Evolutionary conservation across 2,113 vertebrate species (phyloP).

Genomic region (Aythya baeri): DNA sequence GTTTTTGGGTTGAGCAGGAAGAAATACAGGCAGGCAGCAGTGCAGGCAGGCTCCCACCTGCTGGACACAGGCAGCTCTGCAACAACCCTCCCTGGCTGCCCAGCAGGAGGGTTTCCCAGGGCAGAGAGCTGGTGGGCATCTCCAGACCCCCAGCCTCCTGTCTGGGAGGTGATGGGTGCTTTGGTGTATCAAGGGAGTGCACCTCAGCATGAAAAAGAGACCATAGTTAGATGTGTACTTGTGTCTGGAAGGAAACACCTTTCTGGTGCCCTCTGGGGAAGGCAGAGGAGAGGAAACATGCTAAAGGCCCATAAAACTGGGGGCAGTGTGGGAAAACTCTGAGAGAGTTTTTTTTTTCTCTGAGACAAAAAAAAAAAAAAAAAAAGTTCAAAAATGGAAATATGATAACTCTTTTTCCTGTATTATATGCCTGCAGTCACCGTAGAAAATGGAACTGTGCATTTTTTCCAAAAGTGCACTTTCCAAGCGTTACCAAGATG

Average conservation of each 20-base stretch:
- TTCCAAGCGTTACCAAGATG: not conserved
- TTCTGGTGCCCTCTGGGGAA: not conserved
- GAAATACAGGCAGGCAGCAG: not conserved
- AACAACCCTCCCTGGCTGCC: not conserved
- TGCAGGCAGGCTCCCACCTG: slow-evolving; percentile 25
- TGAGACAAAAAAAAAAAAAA: not conserved
- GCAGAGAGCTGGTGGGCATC: too few species aligned
- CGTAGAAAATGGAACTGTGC: not conserved
- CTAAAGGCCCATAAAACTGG: not conserved
- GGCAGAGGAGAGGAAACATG: not conserved
- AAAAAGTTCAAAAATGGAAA: not conserved
- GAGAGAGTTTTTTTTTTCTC: too few species aligned
- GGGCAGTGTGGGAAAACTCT: not conserved
- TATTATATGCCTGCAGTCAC: not conserved
- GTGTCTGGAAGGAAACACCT: not conserved
- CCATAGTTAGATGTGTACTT: not conserved
- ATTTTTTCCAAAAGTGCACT: not conserved
- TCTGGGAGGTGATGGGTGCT: too few species aligned
- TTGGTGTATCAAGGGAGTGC: not conserved
- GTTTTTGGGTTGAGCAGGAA: not conserved
- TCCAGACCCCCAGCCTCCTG: fast-evolving
- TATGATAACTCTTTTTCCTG: fast-evolving
- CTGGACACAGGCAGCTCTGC: slow-evolving; percentile 10
- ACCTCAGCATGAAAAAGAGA: not conserved
- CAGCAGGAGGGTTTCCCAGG: not conserved